phyloP scores from a whole-genome alignment of 2,797 vertebrate genomes.

The Melanotaenia pygmaea region DNA sequence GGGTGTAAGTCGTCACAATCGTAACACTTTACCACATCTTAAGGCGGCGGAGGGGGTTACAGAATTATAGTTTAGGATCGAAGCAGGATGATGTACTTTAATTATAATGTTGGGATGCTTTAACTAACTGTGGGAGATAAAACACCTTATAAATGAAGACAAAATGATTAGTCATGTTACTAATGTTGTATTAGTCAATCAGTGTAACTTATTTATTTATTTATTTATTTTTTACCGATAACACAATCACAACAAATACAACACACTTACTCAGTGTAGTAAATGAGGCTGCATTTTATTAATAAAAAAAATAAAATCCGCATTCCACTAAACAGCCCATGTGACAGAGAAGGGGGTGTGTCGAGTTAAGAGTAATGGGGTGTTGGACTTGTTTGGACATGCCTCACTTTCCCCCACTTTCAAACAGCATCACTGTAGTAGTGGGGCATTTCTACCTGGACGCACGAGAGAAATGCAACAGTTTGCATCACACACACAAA shows the following conservation, averaged over 20 bases:
- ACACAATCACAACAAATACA: background rate
- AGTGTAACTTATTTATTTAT: background rate
- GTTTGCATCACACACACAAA: background rate
- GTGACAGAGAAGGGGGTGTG: background rate
- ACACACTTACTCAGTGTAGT: too few species aligned
- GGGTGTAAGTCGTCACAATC: slow-evolving; percentile 24
- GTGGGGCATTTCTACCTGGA: background rate
- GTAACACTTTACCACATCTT: background rate
- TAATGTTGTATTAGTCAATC: background rate
- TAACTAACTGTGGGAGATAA: background rate
- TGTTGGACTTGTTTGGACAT: slow-evolving; percentile 20
- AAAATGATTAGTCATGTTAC: background rate
- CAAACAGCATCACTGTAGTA: background rate
- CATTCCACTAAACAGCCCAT: background rate
- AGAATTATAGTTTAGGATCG: background rate
- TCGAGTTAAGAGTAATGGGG: background rate
- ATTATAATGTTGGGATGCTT: background rate
- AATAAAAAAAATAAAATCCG: background rate
- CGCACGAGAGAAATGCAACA: background rate
- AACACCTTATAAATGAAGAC: background rate
- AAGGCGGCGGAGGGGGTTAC: background rate
- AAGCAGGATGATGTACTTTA: background rate
- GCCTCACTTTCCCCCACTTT: background rate
- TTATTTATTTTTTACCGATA: too few species aligned
- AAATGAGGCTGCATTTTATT: too few species aligned